A percentile compares a stretch with the other conserved stretches of the same genome.
Evolutionary conservation across 2,888 invertebrate genomes (phyloP).

Genomic region (Acronicta psi): DNA sequence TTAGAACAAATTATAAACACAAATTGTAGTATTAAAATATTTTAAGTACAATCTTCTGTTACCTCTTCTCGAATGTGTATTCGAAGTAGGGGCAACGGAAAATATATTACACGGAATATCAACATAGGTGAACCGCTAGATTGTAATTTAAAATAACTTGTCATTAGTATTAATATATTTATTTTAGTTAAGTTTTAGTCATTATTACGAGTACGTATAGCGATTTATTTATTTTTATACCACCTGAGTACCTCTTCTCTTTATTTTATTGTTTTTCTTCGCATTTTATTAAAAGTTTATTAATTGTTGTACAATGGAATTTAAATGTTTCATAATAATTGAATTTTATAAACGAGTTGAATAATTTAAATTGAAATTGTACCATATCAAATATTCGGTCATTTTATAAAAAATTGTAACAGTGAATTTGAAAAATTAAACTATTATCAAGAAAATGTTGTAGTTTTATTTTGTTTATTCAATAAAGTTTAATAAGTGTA

Average conservation of each 20-base stretch:
- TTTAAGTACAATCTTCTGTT: constrained; percentile 87
- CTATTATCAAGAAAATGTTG: constrained; percentile 56
- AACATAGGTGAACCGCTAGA: constrained; percentile 86
- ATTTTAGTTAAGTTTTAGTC: constrained; percentile 85
- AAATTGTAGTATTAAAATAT: constrained; percentile 80
- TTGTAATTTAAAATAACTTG: constrained; percentile 87
- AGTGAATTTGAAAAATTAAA: constrained; percentile 64
- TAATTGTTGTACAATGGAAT: constrained; percentile 59
- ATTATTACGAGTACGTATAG: constrained; percentile 74
- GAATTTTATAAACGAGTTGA: constrained; percentile 42
- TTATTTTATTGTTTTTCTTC: constrained; percentile 72
- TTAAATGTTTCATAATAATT: constrained; percentile 53
- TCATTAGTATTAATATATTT: constrained; percentile 89
- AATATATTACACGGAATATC: constrained; percentile 78
- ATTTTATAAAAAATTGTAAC: constrained; percentile 49
- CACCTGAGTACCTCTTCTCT: constrained; percentile 88
- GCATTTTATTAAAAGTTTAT: constrained; percentile 64
- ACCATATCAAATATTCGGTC: constrained; percentile 40
- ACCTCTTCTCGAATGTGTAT: constrained; percentile 80
- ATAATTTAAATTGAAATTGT: constrained; percentile 43
- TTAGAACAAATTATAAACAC: constrained; percentile 60
- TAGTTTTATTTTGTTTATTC: constrained; percentile 55
- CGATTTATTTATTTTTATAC: constrained; percentile 80
- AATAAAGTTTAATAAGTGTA: constrained; percentile 5
- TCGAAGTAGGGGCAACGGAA: constrained; percentile 87